Base-by-base conservation (phyloP, 2,797 vertebrate genomes). In the Oreortyx pictus region DNA sequence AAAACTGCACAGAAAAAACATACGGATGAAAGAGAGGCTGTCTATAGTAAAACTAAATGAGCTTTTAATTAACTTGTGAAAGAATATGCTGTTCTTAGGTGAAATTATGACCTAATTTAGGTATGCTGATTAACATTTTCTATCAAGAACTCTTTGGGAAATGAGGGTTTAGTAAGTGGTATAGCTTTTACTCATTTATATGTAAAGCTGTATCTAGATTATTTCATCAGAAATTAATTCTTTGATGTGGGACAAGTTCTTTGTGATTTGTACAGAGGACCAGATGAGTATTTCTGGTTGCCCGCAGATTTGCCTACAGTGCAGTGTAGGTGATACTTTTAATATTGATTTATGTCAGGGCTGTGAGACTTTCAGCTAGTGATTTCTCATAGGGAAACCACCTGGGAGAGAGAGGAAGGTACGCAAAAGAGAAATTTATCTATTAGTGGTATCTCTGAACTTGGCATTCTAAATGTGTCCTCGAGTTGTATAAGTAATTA, bases 401-500 rank as follows among this genome's bases (percentile, higher is more conserved):
- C 82, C 74, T 61, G 19, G 24, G n/a, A 85, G 81, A 68, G 56
- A 50, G 17, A 7, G 18, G 14, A 39, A 76, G 37, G 5, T 88
- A n/a, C 6, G 11, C 81, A 44, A 75, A 91, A 81, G 49, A 87
- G 87, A 75, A 87, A 86, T 66, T 50, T 77, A 67, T 62, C 54
- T 86, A 59, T 29, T 64, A 70, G 54, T 89, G 39, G 29, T 66
- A 46, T 89, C 87, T 88, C n/a, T 87, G 81, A 86, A 67, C 43
- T 89, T 88, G 79, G 59, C 71, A 22, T 10, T 19, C 74, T 91
- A 89, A 93, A 80, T 35, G 43, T 85, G 62, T 89, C 95, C 88
- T 86, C 31, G 37, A 54, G 65, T 92, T 89, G 49, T 92, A 6
- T 68, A 91, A 93, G 92, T 92, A 94, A 95, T 92, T 94, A 92